Evolutionary conservation across 1,140 invertebrate genomes (phyloP).

Genomic region (Saccostrea echinata): DNA sequence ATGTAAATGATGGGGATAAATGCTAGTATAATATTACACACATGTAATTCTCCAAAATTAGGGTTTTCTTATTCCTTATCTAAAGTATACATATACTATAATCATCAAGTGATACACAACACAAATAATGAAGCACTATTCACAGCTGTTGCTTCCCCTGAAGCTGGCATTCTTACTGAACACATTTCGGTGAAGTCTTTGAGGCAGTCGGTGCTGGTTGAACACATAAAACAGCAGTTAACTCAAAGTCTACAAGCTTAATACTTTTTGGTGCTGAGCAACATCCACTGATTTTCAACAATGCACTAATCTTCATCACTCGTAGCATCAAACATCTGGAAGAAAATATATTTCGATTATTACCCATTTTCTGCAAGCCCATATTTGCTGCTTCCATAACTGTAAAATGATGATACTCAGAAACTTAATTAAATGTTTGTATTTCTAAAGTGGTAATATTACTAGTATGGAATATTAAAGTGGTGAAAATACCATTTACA

Average conservation of each 20-base stretch:
- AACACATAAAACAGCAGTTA: slow-evolving; percentile 1
- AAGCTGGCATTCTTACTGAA: background rate
- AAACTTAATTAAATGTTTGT: no score
- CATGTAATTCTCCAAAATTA: no score
- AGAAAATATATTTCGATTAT: slow-evolving; percentile 9
- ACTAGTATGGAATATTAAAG: no score
- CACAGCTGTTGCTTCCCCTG: background rate
- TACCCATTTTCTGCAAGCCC: no score
- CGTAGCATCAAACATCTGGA: slow-evolving; percentile 72
- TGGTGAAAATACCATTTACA: no score
- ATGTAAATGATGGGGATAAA: background rate
- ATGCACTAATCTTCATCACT: slow-evolving; percentile 63
- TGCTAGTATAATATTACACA: no score
- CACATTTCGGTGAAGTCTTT: slow-evolving; percentile 3
- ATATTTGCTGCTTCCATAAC: no score
- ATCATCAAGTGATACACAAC: background rate
- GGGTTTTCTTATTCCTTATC: no score
- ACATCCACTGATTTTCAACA: background rate
- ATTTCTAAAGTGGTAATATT: no score
- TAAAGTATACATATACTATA: background rate
- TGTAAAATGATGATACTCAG: no score
- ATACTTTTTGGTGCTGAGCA: background rate
- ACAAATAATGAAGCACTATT: slow-evolving; percentile 9
- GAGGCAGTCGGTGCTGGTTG: slow-evolving; percentile 24
- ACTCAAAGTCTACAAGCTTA: background rate